phyloP scores from a whole-genome alignment of 2,797 vertebrate species.

The Tamandua tetradactyla region DNA sequence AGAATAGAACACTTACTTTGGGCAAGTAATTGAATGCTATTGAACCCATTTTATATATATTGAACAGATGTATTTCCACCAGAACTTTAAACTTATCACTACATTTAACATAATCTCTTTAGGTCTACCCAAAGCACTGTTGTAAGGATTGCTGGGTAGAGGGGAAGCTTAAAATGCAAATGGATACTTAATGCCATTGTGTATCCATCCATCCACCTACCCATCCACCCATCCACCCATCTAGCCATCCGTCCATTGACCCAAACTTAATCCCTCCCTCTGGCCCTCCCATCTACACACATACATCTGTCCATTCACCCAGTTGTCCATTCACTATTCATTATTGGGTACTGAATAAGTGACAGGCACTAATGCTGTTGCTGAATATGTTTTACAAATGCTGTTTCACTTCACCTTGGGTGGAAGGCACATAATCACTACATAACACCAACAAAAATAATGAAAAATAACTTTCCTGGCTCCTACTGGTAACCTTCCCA shows the following conservation, averaged over 20 bases:
- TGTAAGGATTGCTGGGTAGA: rapidly evolving
- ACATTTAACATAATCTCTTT: too few relatives aligned
- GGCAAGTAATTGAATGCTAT: rapidly evolving
- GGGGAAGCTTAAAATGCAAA: rapidly evolving
- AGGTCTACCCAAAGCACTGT: rapidly evolving
- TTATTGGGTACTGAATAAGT: rapidly evolving
- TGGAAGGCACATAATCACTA: not conserved
- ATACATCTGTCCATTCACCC: too few relatives aligned
- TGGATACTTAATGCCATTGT: rapidly evolving
- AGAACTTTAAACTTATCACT: not conserved
- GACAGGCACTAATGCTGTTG: rapidly evolving
- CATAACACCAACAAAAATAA: too few relatives aligned
- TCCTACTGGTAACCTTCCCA: rapidly evolving
- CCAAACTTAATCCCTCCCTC: too few relatives aligned
- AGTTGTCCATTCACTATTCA: too few relatives aligned
- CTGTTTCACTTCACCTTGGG: rapidly evolving
- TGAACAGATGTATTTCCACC: rapidly evolving
- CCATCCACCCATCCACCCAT: too few relatives aligned
- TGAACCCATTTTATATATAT: rapidly evolving
- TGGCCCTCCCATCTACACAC: too few relatives aligned
- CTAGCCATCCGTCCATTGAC: too few relatives aligned
- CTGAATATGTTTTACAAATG: rapidly evolving
- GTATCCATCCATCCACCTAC: too few relatives aligned
- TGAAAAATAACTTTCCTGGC: rapidly evolving
- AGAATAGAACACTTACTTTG: rapidly evolving